Conservation (phyloP, 2,113 vertebrate species). For the Elachura formosa region DNA sequence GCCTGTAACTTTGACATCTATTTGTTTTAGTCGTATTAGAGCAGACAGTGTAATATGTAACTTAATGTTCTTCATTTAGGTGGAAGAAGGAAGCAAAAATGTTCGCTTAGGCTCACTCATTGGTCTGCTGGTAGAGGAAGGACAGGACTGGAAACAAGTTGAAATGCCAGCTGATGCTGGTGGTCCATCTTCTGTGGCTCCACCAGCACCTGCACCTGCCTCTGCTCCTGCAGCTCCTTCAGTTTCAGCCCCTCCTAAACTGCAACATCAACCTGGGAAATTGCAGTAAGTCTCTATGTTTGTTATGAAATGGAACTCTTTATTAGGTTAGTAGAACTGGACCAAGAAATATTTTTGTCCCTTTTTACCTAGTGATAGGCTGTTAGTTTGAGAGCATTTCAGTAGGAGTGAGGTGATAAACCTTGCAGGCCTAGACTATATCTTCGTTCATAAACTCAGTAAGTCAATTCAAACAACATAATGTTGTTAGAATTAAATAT, state of each 20-base stretch:
- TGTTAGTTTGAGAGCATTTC: neutral
- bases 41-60: neutral
- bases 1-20: neutral
- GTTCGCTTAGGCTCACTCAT: slow-evolving; percentile 87
- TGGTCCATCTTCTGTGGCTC: slow-evolving; percentile 24
- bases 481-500: neutral
- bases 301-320: neutral
- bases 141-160: slow-evolving; percentile 91
- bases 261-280: slow-evolving; percentile 38
- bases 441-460: neutral
- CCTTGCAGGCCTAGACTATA: neutral
- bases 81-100: slow-evolving; percentile 87
- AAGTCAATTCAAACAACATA: neutral
- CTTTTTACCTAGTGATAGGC: neutral
- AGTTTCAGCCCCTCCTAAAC: slow-evolving; percentile 17
- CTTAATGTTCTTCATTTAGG: slow-evolving; percentile 65
- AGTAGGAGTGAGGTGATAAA: neutral
- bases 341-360: neutral
- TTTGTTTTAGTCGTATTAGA: neutral
- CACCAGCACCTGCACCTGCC: neutral
- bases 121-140: slow-evolving; percentile 90
- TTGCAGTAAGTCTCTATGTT: slow-evolving; percentile 53
- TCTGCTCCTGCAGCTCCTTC: slow-evolving; percentile 22
- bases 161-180: slow-evolving; percentile 77
- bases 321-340: neutral